These are phyloP conservation scores for Phyllotreta striolata DNA, from an alignment of 2,888 invertebrate genomes.

Conservation along the genomic window DNA sequence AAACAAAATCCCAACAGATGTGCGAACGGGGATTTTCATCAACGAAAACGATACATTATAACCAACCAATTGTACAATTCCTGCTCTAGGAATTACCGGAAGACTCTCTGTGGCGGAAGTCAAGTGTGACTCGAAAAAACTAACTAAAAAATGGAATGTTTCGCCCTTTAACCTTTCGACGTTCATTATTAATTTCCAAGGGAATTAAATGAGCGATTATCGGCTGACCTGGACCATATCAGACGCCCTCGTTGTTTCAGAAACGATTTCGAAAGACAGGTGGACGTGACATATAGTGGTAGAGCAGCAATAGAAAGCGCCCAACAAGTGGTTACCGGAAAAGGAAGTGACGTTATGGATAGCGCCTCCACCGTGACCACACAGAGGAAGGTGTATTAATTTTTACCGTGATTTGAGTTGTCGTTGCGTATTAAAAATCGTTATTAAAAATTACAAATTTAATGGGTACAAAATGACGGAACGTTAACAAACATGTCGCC, in stretches of 20 bases:
- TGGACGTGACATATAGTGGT: constrained; percentile 19
- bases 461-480: too few species aligned
- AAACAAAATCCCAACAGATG: too few species aligned
- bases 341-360: constrained; percentile 55
- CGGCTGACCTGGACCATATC: constrained; percentile 13
- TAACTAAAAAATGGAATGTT: not conserved
- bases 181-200: constrained; percentile 5
- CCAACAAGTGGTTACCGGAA: constrained; percentile 50
- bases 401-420: constrained; percentile 54
- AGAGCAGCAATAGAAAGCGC: constrained; percentile 21
- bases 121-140: not conserved
- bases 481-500: too few species aligned
- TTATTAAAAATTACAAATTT: too few species aligned
- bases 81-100: too few species aligned
- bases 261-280: constrained; percentile 20
- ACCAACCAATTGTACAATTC: too few species aligned
- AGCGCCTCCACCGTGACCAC: constrained; percentile 57
- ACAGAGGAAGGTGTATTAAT: constrained; percentile 51
- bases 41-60: too few species aligned
- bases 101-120: too few species aligned
- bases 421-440: too few species aligned
- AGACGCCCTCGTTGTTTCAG: constrained; percentile 11
- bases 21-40: too few species aligned
- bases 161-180: constrained; percentile 1
- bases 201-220: constrained; percentile 17